phyloP scores from a whole-genome alignment of 2,888 invertebrate genomes.

The Acanthosepion pharaonis region DNA sequence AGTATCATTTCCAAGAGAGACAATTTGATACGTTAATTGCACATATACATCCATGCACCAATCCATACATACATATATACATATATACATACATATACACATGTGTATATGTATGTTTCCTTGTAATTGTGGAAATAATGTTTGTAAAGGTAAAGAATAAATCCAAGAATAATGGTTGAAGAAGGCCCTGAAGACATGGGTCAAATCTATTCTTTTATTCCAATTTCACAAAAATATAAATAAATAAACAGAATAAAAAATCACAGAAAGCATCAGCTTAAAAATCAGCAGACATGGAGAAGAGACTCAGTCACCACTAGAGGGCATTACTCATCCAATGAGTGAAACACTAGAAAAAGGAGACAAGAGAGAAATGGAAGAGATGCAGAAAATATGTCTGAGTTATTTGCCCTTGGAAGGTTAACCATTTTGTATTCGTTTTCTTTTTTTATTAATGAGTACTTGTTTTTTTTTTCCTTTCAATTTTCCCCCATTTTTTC shows the following conservation, averaged over 20 bases:
- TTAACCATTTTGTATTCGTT: not conserved
- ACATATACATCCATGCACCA: not conserved
- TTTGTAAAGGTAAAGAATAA: not conserved
- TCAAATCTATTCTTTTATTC: constrained; percentile 23
- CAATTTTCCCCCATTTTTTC: not conserved
- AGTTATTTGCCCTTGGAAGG: constrained; percentile 33
- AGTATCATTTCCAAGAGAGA: too few relatives aligned
- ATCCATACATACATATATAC: not conserved
- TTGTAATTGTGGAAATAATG: not conserved
- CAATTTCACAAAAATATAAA: not conserved
- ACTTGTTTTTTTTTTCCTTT: not conserved
- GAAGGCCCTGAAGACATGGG: constrained; percentile 33
- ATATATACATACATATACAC: not conserved
- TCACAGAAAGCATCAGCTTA: not conserved
- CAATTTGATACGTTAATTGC: too few relatives aligned
- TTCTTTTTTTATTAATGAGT: not conserved
- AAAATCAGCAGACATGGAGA: constrained; percentile 16
- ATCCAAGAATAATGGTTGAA: not conserved
- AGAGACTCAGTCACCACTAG: not conserved
- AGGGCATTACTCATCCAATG: constrained; percentile 5
- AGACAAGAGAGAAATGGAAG: not conserved
- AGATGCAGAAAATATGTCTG: not conserved
- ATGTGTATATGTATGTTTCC: not conserved
- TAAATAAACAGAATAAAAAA: not conserved
- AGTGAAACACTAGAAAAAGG: not conserved